These are phyloP conservation scores for Trinectes maculatus DNA, from an alignment of 2,113 vertebrate species.

Conservation along the genomic window DNA sequence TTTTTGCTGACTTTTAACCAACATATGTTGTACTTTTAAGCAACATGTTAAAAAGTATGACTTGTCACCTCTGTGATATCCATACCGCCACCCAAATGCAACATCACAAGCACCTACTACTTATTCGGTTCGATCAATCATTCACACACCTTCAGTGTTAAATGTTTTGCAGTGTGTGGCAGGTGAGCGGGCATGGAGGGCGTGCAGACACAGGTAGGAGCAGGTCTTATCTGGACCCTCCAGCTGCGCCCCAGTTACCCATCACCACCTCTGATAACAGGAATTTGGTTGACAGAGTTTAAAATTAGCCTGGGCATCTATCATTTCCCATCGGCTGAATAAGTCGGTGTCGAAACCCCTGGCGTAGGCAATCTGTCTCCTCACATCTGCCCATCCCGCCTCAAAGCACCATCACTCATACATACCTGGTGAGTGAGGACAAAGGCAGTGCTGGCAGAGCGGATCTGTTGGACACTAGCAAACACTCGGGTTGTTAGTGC, in stretches of 20 bases:
- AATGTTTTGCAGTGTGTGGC: conserved; percentile 1
- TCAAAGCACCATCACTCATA: conserved; percentile 74
- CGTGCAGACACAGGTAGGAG: conserved; percentile 54
- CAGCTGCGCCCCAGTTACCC: conserved; percentile 75
- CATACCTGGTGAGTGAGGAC: conserved; percentile 59
- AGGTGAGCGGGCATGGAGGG: conserved; percentile 25
- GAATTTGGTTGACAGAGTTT: conserved; percentile 79
- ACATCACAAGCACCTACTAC: background rate
- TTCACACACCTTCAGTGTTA: conserved; percentile 4
- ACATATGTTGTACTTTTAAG: too few relatives aligned
- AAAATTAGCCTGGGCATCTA: conserved; percentile 82
- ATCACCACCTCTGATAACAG: conserved; percentile 57
- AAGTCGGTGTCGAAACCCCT: conserved; percentile 59
- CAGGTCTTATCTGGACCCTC: conserved; percentile 68
- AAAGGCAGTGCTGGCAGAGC: conserved; percentile 35
- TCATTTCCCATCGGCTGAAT: conserved; percentile 75
- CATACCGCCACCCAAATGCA: conserved; percentile 5
- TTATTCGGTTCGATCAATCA: conserved; percentile 8
- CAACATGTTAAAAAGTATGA: background rate
- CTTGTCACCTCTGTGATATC: background rate
- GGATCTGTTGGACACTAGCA: conserved; percentile 50
- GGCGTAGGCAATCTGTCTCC: conserved; percentile 73
- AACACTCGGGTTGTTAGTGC: conserved; percentile 38
- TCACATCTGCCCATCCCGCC: conserved; percentile 57
- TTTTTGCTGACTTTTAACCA: conserved; percentile 2